Conservation (phyloP, 2,113 vertebrate genomes). For the Urocynchramus pylzowi region DNA sequence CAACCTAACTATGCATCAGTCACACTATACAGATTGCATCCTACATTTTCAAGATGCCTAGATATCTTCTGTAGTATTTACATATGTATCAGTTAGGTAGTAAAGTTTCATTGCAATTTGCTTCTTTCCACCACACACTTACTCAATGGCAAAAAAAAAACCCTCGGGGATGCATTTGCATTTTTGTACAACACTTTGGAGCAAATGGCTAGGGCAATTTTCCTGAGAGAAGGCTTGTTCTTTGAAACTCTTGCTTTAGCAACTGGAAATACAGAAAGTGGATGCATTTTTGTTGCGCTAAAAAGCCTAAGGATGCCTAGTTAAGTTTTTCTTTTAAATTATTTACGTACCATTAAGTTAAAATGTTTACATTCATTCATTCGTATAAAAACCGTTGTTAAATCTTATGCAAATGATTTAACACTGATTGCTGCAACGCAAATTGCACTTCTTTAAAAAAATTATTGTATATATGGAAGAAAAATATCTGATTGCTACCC, state of each 20-base stretch:
- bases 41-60: slow-evolving; percentile 67
- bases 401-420: slow-evolving; percentile 88
- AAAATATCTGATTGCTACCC: slow-evolving; percentile 89
- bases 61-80: slow-evolving; percentile 75
- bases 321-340: slow-evolving; percentile 83
- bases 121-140: slow-evolving; percentile 68
- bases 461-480: slow-evolving; percentile 82
- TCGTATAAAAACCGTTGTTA: slow-evolving; percentile 80
- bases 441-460: slow-evolving; percentile 85
- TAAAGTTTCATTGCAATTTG: slow-evolving; percentile 71
- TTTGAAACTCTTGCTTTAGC: slow-evolving; percentile 73
- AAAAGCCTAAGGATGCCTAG: slow-evolving; percentile 73
- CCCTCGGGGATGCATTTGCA: slow-evolving; percentile 56
- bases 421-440: slow-evolving; percentile 85
- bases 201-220: slow-evolving; percentile 74
- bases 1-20: slow-evolving; percentile 73
- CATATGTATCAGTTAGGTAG: slow-evolving; percentile 82
- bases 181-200: slow-evolving; percentile 77
- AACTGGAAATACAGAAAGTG: slow-evolving; percentile 68
- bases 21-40: slow-evolving; percentile 75
- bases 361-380: slow-evolving; percentile 84
- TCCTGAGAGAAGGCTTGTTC: slow-evolving; percentile 91
- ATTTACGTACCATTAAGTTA: slow-evolving; percentile 90
- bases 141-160: slow-evolving; percentile 64
- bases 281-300: slow-evolving; percentile 59